Evolutionary conservation across 2,113 vertebrate genomes (phyloP), one percentile per base, ranked within the genome.

Genomic region (Cyanistes caeruleus): DNA sequence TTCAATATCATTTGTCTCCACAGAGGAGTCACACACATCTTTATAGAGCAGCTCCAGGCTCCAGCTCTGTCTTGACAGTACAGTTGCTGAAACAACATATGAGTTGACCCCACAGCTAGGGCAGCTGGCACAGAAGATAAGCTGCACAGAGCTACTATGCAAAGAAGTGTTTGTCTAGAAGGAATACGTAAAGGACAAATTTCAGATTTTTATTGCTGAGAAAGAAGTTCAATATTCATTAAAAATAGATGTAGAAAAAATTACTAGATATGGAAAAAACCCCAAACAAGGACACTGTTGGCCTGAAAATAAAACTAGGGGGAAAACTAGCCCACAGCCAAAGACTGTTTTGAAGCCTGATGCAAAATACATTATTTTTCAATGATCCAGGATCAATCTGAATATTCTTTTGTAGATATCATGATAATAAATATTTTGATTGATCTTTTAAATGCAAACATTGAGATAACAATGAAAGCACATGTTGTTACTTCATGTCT

Each of bases 401-500:
- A 84, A 84, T 75, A 72, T 68, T 87, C 17, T 65, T 85, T 28
- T 65, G n/a, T 49, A 91, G 74, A 87, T 84, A 76, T 15, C 46
- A 41, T 49, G 74, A 48, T 83, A 79, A 90, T 85, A 94, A 78
- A 87, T 90, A 94, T 87, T 82, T 56, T 78, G 62, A 87, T 87
- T 90, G 90, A 94, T 87, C 62, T 87, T 96, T 89, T 64, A 68
- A 95, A 95, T 83, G 65, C 75, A 87, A 82, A 79, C 58, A 87
- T 63, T 64, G 37, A 64, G 44, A 70, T 87, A 93, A 72, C 7
- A 73, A 74, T 68, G 65, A 87, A 94, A 88, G 85, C 80, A 70
- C 67, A 91, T 16, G 55, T 43, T 70, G 41, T 63, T 87, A 73
- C 70, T 82, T 94, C 27, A 87, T 68, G 46, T 83, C 74, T 65